Evolutionary conservation across 1,140 invertebrate genomes (phyloP).

Genomic region (Brachionus plicatilis): DNA sequence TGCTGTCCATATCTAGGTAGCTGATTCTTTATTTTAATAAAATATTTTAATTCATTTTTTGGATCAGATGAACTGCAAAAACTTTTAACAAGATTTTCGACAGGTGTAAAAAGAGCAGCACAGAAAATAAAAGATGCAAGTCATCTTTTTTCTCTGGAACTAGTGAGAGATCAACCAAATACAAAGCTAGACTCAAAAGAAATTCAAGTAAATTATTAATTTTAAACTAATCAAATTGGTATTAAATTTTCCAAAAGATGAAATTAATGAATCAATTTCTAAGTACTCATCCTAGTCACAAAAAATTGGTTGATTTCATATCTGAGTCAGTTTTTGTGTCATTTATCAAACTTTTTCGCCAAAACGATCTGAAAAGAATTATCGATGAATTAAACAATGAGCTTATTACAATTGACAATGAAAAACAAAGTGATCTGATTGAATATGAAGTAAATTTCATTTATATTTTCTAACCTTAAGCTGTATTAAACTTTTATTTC

Average conservation of each 20-base stretch:
- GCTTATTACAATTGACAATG: background rate
- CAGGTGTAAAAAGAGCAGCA: slow-evolving; percentile 17
- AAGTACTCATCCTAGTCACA: background rate
- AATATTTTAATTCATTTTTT: background rate
- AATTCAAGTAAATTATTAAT: background rate
- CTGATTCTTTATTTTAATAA: background rate
- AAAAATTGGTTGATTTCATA: slow-evolving; percentile 6
- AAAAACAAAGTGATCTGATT: background rate
- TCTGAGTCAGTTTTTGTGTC: background rate
- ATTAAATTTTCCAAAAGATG: background rate
- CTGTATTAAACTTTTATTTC: background rate
- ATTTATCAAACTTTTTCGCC: background rate
- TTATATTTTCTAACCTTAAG: background rate
- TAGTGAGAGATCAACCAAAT: background rate
- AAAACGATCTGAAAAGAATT: slow-evolving; percentile 1
- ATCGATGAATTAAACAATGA: background rate
- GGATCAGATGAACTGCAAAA: slow-evolving; percentile 35
- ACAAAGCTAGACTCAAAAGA: background rate
- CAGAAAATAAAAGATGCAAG: slow-evolving; percentile 24
- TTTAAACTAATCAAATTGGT: no score
- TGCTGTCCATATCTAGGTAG: slow-evolving; percentile 40
- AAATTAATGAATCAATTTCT: slow-evolving; percentile 30
- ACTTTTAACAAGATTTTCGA: slow-evolving; percentile 4
- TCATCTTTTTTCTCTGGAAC: slow-evolving; percentile 9
- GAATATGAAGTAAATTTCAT: slow-evolving; percentile 1